A percentile compares a stretch with the other conserved stretches of the same genome.
These are phyloP conservation scores for Temnothorax rugatulus DNA, from an alignment of 2,888 invertebrate genomes.

Conservation along the genomic window DNA sequence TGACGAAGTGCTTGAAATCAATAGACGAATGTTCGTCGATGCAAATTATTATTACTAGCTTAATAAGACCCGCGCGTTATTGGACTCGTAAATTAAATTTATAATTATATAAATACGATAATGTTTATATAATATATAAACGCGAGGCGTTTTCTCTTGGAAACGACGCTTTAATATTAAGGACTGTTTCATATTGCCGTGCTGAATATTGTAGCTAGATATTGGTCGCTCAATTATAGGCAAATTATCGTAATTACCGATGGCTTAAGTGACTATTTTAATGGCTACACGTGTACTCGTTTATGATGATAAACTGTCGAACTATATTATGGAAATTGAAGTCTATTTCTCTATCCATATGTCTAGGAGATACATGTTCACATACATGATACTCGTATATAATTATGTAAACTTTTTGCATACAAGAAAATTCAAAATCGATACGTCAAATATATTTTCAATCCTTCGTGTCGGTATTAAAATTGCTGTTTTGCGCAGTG, in stretches of 20 bases:
- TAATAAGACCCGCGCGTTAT: constrained; percentile 58
- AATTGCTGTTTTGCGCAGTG: not conserved
- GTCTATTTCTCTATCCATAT: not conserved
- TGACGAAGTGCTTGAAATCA: constrained; percentile 73
- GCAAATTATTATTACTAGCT: constrained; percentile 75
- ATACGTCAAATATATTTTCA: constrained; percentile 20
- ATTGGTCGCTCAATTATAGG: constrained; percentile 74
- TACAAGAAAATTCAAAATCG: constrained; percentile 13
- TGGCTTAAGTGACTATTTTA: constrained; percentile 75
- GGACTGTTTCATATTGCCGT: not conserved
- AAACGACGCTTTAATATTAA: constrained; percentile 1
- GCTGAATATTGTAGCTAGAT: not conserved
- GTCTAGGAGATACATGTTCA: not conserved
- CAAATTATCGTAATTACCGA: constrained; percentile 73
- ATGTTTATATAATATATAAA: constrained; percentile 9
- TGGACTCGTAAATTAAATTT: constrained; percentile 60
- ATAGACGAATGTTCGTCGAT: constrained; percentile 71
- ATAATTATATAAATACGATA: constrained; percentile 31
- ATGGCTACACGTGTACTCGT: constrained; percentile 70
- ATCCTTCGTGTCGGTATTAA: not conserved
- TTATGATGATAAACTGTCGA: constrained; percentile 67
- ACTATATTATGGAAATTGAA: constrained; percentile 57
- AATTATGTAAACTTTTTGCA: not conserved
- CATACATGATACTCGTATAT: not conserved
- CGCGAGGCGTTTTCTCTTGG: not conserved